Base-by-base conservation (phyloP, 1,140 invertebrate species). In the Formica selysi region DNA sequence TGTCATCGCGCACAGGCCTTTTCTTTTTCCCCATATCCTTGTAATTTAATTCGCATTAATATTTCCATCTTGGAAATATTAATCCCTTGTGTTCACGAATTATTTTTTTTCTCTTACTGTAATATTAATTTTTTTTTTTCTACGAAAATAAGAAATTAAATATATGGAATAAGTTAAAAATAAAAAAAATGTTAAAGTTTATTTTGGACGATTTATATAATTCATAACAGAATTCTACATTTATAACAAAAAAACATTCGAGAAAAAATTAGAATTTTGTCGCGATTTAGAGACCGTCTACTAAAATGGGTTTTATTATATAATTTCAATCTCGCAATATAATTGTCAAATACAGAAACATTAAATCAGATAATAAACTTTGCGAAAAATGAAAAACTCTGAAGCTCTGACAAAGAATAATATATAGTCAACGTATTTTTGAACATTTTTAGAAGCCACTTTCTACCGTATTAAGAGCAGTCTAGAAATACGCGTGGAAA, bases 401-500 rank as follows among this genome's bases (percentile, higher is more conserved):
- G n/a, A 64, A 36, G 5, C 29, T 65, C 13, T 78, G n/a, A 70
- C 41, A 22, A 67, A 36, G 64, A 0, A 26, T 76, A 64, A 68
- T 54, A 36, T 13, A 10, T 70, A 70, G 41, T 38, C 16, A 38
- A 13, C 16, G 22, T 32, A 36, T 36, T 44, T 38, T 59, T 22
- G 11, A 19, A 16, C 38, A 38, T 41, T 38, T 51, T 54, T 3
- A 10, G 54, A 51, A 54, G 48, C 22, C 51, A 76, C 67, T 67
- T 81, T 86, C 59, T 13, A 32, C 2, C 59, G 41, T 54, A 86
- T 89, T 83, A 89, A 89, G 32, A 51, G 48, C 41, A 41, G 19
- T 2, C 54, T 70, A 64, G 68, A 90, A 65, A 74, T 71, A 87
- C 57, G 70, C 38, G 36, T 59, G 54, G 51, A 90, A 90, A 90